These are phyloP conservation scores for Bombus impatiens DNA, from an alignment of 1,140 invertebrate species.

Conservation along the genomic window DNA sequence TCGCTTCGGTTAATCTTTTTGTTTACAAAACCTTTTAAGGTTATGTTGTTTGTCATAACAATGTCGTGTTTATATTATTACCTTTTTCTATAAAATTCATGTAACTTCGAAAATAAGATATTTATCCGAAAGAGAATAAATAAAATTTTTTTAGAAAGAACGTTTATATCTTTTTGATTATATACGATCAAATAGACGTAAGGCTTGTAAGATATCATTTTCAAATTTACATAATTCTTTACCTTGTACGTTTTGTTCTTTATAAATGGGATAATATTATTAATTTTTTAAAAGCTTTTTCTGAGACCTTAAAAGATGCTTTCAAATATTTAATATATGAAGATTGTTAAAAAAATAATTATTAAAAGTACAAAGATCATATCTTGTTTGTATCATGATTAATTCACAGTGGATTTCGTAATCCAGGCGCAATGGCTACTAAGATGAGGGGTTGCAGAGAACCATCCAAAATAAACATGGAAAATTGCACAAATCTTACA, in stretches of 20 bases:
- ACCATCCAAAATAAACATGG: conserved; percentile 85
- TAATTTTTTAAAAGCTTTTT: background rate
- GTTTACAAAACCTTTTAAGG: conserved; percentile 34
- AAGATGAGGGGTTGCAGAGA: conserved; percentile 84
- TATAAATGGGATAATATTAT: background rate
- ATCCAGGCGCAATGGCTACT: conserved; percentile 72
- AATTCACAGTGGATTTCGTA: conserved; percentile 41
- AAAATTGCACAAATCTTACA: conserved; percentile 84
- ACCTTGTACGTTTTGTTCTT: background rate
- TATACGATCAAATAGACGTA: background rate
- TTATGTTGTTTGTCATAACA: conserved; percentile 26
- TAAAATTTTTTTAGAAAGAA: background rate
- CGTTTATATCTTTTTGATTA: background rate
- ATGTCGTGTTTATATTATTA: conserved; percentile 8
- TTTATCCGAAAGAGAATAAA: background rate
- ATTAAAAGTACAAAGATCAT: conserved; percentile 23
- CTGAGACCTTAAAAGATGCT: background rate
- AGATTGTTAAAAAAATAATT: background rate
- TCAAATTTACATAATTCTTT: background rate
- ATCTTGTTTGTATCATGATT: conserved; percentile 47
- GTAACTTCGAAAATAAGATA: background rate
- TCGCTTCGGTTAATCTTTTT: conserved; percentile 2
- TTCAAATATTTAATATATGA: conserved; percentile 11
- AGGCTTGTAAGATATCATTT: background rate
- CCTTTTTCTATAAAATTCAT: conserved; percentile 8